Base-by-base conservation (phyloP, 1,140 invertebrate species). In the Thalassaphorura encarpata region DNA sequence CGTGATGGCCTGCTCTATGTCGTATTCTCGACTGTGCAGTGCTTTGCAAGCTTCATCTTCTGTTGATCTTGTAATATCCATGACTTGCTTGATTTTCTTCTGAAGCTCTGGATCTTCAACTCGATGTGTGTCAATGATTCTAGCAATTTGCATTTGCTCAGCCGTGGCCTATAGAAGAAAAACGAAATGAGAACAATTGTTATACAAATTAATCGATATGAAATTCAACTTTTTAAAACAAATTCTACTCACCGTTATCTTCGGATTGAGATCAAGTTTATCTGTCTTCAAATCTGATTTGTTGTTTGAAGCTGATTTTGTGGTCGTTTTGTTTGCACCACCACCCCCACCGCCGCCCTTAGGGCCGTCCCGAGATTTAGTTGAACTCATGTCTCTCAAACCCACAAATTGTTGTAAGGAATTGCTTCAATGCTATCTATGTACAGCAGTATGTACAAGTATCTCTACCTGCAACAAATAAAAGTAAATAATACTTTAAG, bases 1-100 rank as follows among this genome's bases (percentile, higher is more conserved):
- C 56, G 63, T 65, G 23, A 65, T 65, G 26, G 63, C 63, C 52
- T 62, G 74, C 64, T 81, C 77, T 56, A 85, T 70, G 70, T 89
- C 85, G 66, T 84, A 80, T 69, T 88, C 83, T 64, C 83, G 83
- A 70, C 88, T 85, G 68, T 88, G 83, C 16, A 90, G 77, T 54
- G 85, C 86, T 70, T 84, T 82, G 65, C 83, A 82, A 28, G 85
- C 85, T 69, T 88, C 85, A 67, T 88, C 85, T 68, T 88, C 85
- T 19, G 83, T 80, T 67, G 81, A 79, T 66, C 81, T 77, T 33
- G 86, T 87, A 73, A 84, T 80, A 65, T 87, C 85, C 77, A 87
- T 84, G 36, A 90, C 77, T 67, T 77, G 80, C 64, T 80, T 79
- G 27, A 92, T 82, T 72, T 87, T 83, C 54, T 82, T 78, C 61